A percentile compares a stretch with the other conserved stretches of the same genome.
Evolutionary conservation across 2,113 vertebrate genomes (phyloP).

Genomic region (Eubucco bourcierii): DNA sequence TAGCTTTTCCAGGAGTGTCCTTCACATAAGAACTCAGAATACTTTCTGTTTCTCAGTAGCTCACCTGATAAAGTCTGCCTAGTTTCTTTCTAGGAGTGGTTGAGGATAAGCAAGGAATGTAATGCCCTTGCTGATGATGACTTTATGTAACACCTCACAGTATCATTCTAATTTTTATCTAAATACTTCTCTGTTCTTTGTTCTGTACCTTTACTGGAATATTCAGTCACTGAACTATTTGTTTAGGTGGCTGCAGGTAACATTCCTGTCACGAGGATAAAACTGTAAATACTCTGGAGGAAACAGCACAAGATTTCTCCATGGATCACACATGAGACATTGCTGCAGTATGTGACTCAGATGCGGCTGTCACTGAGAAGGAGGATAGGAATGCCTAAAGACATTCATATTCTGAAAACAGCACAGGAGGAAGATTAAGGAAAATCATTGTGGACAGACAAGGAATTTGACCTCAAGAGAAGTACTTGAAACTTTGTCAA

Average conservation of each 20-base stretch:
- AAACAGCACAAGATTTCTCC: neutral
- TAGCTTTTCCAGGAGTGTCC: neutral
- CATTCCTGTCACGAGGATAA: neutral
- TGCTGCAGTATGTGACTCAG: neutral
- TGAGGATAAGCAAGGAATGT: neutral
- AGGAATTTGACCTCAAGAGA: neutral
- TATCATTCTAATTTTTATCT: neutral
- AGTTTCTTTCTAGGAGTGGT: neutral
- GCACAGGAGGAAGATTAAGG: neutral
- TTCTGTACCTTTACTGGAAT: neutral
- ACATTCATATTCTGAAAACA: neutral
- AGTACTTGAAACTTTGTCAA: neutral
- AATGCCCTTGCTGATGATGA: neutral
- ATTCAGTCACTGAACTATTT: neutral
- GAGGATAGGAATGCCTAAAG: neutral
- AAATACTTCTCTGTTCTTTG: neutral
- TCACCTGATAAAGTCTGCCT: neutral
- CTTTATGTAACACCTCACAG: neutral
- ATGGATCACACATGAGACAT: neutral
- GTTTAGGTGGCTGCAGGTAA: neutral
- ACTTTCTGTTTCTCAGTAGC: neutral
- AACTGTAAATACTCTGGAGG: neutral
- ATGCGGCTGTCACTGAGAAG: neutral
- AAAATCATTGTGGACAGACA: neutral
- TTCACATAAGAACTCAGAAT: neutral